These are phyloP conservation scores for Phasia obesa DNA, from an alignment of 2,888 invertebrate genomes.

Conservation along the genomic window DNA sequence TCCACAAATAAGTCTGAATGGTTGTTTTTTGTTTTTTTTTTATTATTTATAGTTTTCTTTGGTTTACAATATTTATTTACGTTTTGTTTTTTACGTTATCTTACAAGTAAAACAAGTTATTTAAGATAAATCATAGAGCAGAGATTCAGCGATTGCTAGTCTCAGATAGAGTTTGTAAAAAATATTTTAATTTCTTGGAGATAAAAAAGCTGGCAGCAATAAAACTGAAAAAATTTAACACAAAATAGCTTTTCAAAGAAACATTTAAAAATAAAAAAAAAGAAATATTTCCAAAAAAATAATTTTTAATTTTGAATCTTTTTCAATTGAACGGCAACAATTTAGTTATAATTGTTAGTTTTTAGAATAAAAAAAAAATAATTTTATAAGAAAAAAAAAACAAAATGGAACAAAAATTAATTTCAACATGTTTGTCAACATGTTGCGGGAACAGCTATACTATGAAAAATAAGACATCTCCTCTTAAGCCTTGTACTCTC, in stretches of 20 bases:
- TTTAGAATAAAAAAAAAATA: too few species aligned
- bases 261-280: too few species aligned
- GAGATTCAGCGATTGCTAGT: constrained; percentile 8
- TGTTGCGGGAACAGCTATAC: too few species aligned
- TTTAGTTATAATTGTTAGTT: too few species aligned
- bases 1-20: constrained; percentile 40
- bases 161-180: constrained; percentile 28
- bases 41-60: constrained; percentile 28
- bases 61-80: constrained; percentile 25
- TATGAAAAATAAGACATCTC: too few species aligned
- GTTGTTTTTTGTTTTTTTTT: constrained; percentile 12
- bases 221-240: neutral
- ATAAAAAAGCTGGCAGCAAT: neutral
- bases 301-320: too few species aligned
- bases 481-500: too few species aligned
- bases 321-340: too few species aligned
- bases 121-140: constrained; percentile 66
- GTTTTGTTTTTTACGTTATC: constrained; percentile 39
- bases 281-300: too few species aligned
- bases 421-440: too few species aligned
- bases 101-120: constrained; percentile 63
- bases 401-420: too few species aligned
- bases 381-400: too few species aligned
- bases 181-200: neutral
- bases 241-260: neutral